Evolutionary conservation across 1,140 invertebrate genomes (phyloP).

Genomic region (Dryas iulia): DNA sequence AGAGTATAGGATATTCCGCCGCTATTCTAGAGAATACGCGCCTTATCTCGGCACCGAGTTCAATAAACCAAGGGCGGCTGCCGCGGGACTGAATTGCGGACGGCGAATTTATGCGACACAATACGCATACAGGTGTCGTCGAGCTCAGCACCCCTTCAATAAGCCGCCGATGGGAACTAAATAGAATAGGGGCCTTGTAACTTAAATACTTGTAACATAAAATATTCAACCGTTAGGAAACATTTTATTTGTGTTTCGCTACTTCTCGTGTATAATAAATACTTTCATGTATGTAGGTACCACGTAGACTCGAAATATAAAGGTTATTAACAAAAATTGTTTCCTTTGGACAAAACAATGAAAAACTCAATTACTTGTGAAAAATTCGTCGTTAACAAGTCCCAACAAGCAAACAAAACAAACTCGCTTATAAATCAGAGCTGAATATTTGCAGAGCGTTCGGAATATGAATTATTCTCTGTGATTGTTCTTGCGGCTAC

Average conservation of each 20-base stretch:
- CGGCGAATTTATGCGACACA: slow-evolving; percentile 71
- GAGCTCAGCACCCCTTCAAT: slow-evolving; percentile 60
- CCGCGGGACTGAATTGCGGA: slow-evolving; percentile 56
- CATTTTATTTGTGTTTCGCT: not conserved
- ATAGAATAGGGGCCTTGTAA: slow-evolving; percentile 54
- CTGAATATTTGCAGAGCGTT: slow-evolving; percentile 76
- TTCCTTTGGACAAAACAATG: slow-evolving; percentile 38
- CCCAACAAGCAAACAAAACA: slow-evolving; percentile 38
- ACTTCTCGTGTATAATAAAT: not conserved
- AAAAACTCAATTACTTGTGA: slow-evolving; percentile 78
- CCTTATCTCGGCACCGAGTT: slow-evolving; percentile 66
- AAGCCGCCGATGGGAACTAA: slow-evolving; percentile 65
- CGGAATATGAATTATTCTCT: slow-evolving; percentile 80
- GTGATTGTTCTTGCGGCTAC: slow-evolving; percentile 72
- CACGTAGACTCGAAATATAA: not conserved
- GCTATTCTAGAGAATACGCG: slow-evolving; percentile 47
- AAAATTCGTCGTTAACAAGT: slow-evolving; percentile 66
- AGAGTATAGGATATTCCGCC: slow-evolving; percentile 50
- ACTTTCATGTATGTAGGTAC: not conserved
- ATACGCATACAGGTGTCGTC: slow-evolving; percentile 76
- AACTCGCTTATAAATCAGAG: slow-evolving; percentile 57
- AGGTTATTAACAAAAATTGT: not conserved
- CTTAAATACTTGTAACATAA: slow-evolving; percentile 11
- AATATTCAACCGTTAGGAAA: slow-evolving; percentile 18
- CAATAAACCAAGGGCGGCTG: slow-evolving; percentile 66